Evolutionary conservation across 2,113 vertebrate species (phyloP), one percentile per base, ranked within the genome.

Genomic region (Ochotona princeps): DNA sequence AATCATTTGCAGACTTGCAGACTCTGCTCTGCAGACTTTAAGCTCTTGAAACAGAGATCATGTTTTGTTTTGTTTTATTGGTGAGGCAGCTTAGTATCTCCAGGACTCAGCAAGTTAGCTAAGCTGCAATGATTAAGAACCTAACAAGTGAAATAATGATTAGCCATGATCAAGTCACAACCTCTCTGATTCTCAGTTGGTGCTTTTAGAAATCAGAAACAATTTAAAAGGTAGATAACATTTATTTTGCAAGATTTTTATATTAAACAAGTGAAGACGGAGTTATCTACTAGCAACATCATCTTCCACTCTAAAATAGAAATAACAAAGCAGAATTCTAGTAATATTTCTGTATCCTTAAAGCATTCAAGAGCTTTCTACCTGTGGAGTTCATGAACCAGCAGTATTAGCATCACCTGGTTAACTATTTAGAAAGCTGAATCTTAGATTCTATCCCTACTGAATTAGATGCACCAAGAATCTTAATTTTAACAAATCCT

Each of bases 81-180:
- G 38, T 44, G 38, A 44, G 38, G 38, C 38, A 7, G 35, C 8
- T 81, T 69, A 18, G 9, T 35, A 76, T 70, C 63, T 25, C 18
- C 7, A 76, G 25, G 67, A 25, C 65, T 70, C 54, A 83, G 8
- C 18, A 82, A 32, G 28, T 78, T 38, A 69, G 15, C 2, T 72
- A 76, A 85, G 54, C 23, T 72, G 32, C 86, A n/a, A 78, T 49
- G 21, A 87, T 60, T 90, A 83, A 87, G 65, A 93, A 49, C 21
- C 63, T 65, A 79, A 80, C 17, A 20, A 81, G 67, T 54, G n/a
- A 51, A 85, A 86, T 21, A 80, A 85, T 73, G 49, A 74, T 1
- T 26, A 4, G 21, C 92, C 60, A 89, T 89, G 60, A 38, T 75
- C n/a, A 85, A 69, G 61, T 95, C 28, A 26, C 38, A 90, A n/a